Conservation (phyloP, 2,797 vertebrate species). For the Sparidentex hasta region DNA sequence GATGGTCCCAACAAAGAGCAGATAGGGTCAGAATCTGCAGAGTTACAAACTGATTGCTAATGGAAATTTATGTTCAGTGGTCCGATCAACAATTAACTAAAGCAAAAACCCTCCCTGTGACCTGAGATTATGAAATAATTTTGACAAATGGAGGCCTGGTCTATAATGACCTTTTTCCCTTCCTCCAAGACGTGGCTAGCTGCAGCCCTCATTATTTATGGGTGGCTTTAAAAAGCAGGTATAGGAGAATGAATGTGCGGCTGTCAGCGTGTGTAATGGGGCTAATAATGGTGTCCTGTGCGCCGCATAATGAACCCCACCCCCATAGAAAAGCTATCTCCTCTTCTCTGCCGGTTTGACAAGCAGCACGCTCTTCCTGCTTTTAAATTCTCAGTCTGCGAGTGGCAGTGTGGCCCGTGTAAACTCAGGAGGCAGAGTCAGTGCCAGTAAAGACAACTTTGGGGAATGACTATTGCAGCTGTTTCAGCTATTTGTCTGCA, state of each 20-base stretch:
- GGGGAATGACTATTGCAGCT: conserved; percentile 63
- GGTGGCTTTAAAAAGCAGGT: conserved; percentile 87
- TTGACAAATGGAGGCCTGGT: conserved; percentile 84
- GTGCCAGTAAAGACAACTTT: conserved; percentile 36
- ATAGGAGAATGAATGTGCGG: conserved; percentile 85
- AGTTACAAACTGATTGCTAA: conserved; percentile 81
- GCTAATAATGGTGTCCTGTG: conserved; percentile 86
- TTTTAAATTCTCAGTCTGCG: conserved; percentile 48
- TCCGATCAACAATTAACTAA: conserved; percentile 83
- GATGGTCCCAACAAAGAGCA: conserved; percentile 59
- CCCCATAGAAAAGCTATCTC: conserved; percentile 70
- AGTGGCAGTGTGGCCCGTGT: conserved; percentile 44
- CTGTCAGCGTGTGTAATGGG: conserved; percentile 89
- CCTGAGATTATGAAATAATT: conserved; percentile 87
- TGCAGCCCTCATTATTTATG: conserved; percentile 85
- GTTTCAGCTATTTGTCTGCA: conserved; percentile 63
- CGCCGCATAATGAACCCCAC: conserved; percentile 84
- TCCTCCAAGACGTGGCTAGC: conserved; percentile 64
- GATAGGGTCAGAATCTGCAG: conserved; percentile 65
- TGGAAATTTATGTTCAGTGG: conserved; percentile 84
- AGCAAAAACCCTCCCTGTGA: conserved; percentile 82
- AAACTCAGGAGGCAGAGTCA: conserved; percentile 35
- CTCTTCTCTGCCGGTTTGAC: conserved; percentile 56
- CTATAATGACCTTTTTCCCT: conserved; percentile 84
- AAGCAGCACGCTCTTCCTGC: conserved; percentile 54